Evolutionary conservation across 2,113 vertebrate species (phyloP).

Genomic region (Anas platyrhynchos): DNA sequence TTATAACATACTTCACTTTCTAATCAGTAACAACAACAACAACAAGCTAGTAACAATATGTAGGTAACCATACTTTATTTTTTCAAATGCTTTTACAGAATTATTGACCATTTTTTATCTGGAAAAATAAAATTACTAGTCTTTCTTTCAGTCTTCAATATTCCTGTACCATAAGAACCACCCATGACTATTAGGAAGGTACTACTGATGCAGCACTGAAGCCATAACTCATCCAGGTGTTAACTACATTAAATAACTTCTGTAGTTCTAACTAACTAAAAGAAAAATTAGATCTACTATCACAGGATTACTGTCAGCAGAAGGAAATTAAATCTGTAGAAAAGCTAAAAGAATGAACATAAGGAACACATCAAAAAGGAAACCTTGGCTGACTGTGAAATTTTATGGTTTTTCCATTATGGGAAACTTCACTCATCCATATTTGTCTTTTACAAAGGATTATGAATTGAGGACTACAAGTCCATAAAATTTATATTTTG

Average conservation of each 20-base stretch:
- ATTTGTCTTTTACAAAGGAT: slow-evolving; percentile 74
- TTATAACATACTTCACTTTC: neutral
- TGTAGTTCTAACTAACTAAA: slow-evolving; percentile 65
- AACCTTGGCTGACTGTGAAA: slow-evolving; percentile 37
- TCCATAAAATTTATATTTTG: slow-evolving; percentile 76
- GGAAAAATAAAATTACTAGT: slow-evolving; percentile 53
- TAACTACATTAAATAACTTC: slow-evolving; percentile 66
- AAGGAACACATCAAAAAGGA: slow-evolving; percentile 50
- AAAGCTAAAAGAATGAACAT: slow-evolving; percentile 35
- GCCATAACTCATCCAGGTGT: slow-evolving; percentile 70
- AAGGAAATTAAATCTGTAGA: slow-evolving; percentile 53
- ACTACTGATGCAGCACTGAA: slow-evolving; percentile 39
- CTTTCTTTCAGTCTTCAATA: slow-evolving; percentile 48
- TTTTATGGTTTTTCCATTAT: slow-evolving; percentile 64
- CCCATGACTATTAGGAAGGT: slow-evolving; percentile 45
- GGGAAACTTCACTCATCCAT: slow-evolving; percentile 57
- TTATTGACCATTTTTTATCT: slow-evolving; percentile 65
- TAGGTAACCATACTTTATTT: neutral
- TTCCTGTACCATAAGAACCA: slow-evolving; percentile 26
- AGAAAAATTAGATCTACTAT: slow-evolving; percentile 60
- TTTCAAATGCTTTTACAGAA: slow-evolving; percentile 59
- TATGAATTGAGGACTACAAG: slow-evolving; percentile 76
- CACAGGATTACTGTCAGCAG: slow-evolving; percentile 47
- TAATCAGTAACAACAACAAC: neutral
- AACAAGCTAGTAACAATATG: neutral